These are phyloP conservation scores for Diloba caeruleocephala DNA, from an alignment of 2,888 invertebrate genomes.

Conservation along the genomic window DNA sequence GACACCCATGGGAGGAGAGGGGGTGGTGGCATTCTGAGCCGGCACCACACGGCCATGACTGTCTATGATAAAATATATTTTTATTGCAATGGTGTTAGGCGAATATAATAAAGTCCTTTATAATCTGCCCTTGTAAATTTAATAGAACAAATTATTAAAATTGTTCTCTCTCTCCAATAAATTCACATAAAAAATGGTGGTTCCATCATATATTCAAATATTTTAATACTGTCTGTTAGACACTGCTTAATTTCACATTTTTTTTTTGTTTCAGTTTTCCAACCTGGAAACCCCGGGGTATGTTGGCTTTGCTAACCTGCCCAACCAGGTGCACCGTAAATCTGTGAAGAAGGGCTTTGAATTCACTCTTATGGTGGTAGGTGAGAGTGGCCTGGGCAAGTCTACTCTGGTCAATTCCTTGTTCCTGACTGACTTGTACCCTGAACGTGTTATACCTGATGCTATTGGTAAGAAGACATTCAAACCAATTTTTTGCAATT, in stretches of 20 bases:
- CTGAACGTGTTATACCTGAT: slow-evolving; percentile 96
- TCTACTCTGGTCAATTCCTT: slow-evolving; percentile 98
- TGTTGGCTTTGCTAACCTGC: slow-evolving; percentile 98
- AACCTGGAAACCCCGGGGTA: slow-evolving; percentile 96
- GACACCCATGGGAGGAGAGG: too few species aligned
- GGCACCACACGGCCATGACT: too few species aligned
- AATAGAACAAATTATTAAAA: too few species aligned
- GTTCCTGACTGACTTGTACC: slow-evolving; percentile 98
- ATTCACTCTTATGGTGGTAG: slow-evolving; percentile 99
- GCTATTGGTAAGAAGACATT: slow-evolving; percentile 91
- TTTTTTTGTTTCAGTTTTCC: slow-evolving; percentile 91
- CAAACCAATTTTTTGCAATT: background rate
- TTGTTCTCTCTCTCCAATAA: too few species aligned
- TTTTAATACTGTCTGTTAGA: too few species aligned
- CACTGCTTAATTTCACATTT: background rate
- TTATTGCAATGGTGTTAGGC: too few species aligned
- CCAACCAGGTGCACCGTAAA: slow-evolving; percentile 98
- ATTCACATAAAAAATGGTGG: too few species aligned
- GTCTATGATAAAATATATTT: too few species aligned
- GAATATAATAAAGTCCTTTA: too few species aligned
- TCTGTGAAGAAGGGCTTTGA: slow-evolving; percentile 99
- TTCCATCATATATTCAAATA: too few species aligned
- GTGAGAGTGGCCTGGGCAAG: slow-evolving; percentile 97
- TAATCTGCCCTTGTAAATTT: too few species aligned
- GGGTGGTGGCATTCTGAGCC: too few species aligned